A percentile compares a stretch with the other conserved stretches of the same genome.
Conservation (phyloP, 2,113 vertebrate species). For the Chauna torquata region DNA sequence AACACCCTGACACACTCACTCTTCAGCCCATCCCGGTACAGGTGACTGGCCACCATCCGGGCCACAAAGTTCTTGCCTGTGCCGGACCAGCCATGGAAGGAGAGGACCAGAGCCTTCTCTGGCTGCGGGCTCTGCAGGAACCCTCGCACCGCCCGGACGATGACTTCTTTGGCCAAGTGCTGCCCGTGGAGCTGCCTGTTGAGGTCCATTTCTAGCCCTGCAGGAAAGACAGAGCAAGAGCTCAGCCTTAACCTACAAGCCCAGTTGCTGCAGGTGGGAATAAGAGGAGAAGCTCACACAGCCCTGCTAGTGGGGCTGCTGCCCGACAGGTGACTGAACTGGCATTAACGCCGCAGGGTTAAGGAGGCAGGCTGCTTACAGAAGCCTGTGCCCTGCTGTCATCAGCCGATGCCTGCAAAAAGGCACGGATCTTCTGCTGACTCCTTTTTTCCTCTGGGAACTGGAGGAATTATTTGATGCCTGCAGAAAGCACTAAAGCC, state of each 20-base stretch:
- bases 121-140: slow-evolving; percentile 82
- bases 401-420: not conserved
- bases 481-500: not conserved
- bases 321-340: fast-evolving
- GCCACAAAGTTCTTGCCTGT: slow-evolving; percentile 97
- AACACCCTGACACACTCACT: slow-evolving; percentile 90
- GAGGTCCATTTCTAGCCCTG: slow-evolving; percentile 87
- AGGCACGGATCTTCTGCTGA: not conserved
- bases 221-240: not conserved
- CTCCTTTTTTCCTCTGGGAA: not conserved
- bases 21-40: slow-evolving; percentile 88
- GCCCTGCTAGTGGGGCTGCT: not conserved
- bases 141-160: slow-evolving; percentile 78
- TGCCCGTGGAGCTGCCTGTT: slow-evolving; percentile 87
- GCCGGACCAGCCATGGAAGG: slow-evolving; percentile 96
- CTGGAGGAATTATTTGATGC: fast-evolving
- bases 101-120: slow-evolving; percentile 86
- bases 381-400: not conserved
- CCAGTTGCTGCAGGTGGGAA: not conserved
- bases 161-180: slow-evolving; percentile 84
- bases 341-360: not conserved
- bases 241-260: not conserved
- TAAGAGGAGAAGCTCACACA: no score
- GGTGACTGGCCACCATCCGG: slow-evolving; percentile 85
- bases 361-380: not conserved